Conservation (phyloP, 64 coral and sea anemone genomes). For the Dendronephthya gigantea region DNA sequence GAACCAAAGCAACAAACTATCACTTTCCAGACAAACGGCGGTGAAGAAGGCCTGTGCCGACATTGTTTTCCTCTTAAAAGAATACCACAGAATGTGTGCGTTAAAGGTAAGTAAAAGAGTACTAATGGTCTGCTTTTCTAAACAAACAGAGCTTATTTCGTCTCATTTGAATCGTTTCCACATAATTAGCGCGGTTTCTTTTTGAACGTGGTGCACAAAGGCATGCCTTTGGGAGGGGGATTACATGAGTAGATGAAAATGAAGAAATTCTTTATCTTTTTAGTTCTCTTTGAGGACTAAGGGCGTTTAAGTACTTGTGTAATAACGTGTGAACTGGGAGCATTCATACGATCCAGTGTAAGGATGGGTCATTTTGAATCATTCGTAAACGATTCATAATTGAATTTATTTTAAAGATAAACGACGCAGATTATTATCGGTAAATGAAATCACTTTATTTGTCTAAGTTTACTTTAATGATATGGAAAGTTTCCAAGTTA, state of each 20-base stretch:
- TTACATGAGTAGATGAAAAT: not conserved
- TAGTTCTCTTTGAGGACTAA: not conserved
- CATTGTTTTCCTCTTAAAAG: not conserved
- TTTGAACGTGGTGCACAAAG: not conserved
- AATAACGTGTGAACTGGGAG: not conserved
- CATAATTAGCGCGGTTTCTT: not conserved
- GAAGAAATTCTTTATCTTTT: not conserved
- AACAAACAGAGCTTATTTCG: not conserved
- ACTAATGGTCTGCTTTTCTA: not conserved
- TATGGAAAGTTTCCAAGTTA: not conserved
- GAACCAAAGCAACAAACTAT: not conserved
- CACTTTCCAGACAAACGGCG: not conserved
- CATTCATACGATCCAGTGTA: not conserved
- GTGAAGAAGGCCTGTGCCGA: not conserved
- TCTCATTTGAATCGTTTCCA: not conserved
- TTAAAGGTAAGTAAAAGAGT: not conserved
- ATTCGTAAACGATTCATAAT: not conserved
- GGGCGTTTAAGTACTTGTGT: not conserved
- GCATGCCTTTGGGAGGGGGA: not conserved
- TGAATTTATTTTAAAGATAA: not conserved
- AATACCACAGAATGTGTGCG: not conserved
- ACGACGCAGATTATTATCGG: not conserved
- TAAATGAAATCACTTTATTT: not conserved
- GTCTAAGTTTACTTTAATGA: not conserved
- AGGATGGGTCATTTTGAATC: no score